Conservation (phyloP, 30 jellyfish, hydroid and myxozoan species). For the Mastigias papua region DNA sequence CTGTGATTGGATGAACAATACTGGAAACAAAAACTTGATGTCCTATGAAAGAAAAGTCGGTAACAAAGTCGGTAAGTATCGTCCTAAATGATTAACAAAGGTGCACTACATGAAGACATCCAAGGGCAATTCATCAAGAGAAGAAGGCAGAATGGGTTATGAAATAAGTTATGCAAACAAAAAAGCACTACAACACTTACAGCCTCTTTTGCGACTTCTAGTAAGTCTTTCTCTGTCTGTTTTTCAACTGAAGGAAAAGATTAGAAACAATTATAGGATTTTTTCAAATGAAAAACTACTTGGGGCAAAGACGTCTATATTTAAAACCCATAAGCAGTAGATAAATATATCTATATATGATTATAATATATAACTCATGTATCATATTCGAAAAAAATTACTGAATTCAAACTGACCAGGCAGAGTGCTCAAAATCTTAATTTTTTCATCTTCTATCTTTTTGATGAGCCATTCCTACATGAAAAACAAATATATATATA, state of each 20-base stretch:
- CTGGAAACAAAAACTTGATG: slow-evolving; percentile 81
- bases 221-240: slow-evolving; percentile 45
- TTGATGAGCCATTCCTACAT: slow-evolving; percentile 41
- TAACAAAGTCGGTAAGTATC: no score
- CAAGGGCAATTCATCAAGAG: background rate
- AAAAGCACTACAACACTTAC: slow-evolving; percentile 21
- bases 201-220: slow-evolving; percentile 57
- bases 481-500: no score
- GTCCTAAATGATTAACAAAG: no score
- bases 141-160: no score
- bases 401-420: background rate
- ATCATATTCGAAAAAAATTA: no score
- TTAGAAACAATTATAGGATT: background rate
- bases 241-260: slow-evolving; percentile 23
- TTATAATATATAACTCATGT: no score
- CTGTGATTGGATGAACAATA: slow-evolving; percentile 76
- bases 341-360: no score
- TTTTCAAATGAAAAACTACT: background rate
- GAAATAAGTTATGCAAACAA: background rate
- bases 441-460: slow-evolving; percentile 22
- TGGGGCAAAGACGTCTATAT: background rate
- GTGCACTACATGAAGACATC: background rate
- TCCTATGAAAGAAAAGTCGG: slow-evolving; percentile 29
- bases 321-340: no score
- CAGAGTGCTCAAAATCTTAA: slow-evolving; percentile 12